Evolutionary conservation across 2,797 vertebrate species (phyloP).

Genomic region (Aplochiton taeniatus): DNA sequence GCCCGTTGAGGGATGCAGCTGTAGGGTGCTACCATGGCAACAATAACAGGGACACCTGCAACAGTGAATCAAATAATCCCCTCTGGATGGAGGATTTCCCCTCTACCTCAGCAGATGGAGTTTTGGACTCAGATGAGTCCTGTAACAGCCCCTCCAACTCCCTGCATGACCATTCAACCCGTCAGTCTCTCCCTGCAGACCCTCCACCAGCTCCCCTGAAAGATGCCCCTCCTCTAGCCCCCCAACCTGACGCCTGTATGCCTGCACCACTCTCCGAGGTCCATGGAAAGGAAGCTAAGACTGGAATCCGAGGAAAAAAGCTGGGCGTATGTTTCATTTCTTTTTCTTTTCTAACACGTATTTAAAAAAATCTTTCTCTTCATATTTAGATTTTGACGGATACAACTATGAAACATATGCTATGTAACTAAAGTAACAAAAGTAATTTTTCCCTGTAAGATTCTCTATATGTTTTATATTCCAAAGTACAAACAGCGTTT

Average conservation of each 20-base stretch:
- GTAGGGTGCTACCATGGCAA: constrained; percentile 50
- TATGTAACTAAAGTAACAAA: too few species aligned
- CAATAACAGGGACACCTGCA: constrained; percentile 75
- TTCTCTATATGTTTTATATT: background rate
- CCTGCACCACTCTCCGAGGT: constrained; percentile 81
- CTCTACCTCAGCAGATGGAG: constrained; percentile 81
- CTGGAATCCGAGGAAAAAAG: constrained; percentile 66
- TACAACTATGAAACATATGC: too few species aligned
- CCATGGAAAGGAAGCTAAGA: constrained; percentile 56
- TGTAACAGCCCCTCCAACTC: constrained; percentile 62
- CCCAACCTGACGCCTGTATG: constrained; percentile 88
- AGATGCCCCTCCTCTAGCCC: constrained; percentile 83
- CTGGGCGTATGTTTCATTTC: constrained; percentile 45
- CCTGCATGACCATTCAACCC: constrained; percentile 41
- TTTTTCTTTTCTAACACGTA: background rate
- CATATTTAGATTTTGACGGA: background rate
- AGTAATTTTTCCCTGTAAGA: background rate
- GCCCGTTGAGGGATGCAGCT: constrained; percentile 77
- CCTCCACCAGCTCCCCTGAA: constrained; percentile 80
- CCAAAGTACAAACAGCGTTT: background rate
- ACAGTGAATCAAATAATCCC: constrained; percentile 85
- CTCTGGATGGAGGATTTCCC: constrained; percentile 82
- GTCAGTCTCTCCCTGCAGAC: constrained; percentile 69
- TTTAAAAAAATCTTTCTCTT: background rate
- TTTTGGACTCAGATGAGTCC: constrained; percentile 84